These are phyloP conservation scores for Euproctis similis DNA, from an alignment of 2,888 invertebrate species.

Conservation along the genomic window DNA sequence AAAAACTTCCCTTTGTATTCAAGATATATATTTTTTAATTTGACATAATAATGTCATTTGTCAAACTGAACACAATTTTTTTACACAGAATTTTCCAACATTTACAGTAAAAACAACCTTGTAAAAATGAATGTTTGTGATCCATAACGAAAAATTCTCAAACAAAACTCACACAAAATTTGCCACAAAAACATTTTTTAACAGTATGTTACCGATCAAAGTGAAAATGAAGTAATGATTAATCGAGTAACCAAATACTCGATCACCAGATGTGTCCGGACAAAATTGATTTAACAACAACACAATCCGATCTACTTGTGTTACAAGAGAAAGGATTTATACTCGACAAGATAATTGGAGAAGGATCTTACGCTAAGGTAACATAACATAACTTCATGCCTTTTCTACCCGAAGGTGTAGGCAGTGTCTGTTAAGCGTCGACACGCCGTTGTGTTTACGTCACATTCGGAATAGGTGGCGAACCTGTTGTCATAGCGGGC, in stretches of 20 bases:
- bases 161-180: slow-evolving; percentile 10
- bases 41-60: slow-evolving; percentile 4
- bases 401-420: too few species aligned
- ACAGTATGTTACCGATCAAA: slow-evolving; percentile 50
- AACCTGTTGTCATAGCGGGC: too few species aligned
- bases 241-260: slow-evolving; percentile 19
- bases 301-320: slow-evolving; percentile 52
- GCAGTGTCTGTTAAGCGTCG: too few species aligned
- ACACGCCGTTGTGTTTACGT: too few species aligned
- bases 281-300: slow-evolving; percentile 43
- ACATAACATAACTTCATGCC: too few species aligned
- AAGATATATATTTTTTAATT: too few species aligned
- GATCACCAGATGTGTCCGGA: slow-evolving; percentile 40
- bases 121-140: slow-evolving; percentile 19
- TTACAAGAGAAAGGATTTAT: slow-evolving; percentile 76
- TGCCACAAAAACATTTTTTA: slow-evolving; percentile 10
- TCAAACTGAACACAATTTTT: slow-evolving; percentile 7
- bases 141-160: too few species aligned
- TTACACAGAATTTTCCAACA: slow-evolving; percentile 9
- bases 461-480: too few species aligned
- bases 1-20: too few species aligned
- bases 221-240: slow-evolving; percentile 50
- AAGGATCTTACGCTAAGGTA: slow-evolving; percentile 87
- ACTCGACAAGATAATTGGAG: slow-evolving; percentile 79
- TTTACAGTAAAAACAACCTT: slow-evolving; percentile 11